These are phyloP conservation scores for Pelecanus crispus DNA, from an alignment of 2,113 vertebrate species.

Conservation along the genomic window DNA sequence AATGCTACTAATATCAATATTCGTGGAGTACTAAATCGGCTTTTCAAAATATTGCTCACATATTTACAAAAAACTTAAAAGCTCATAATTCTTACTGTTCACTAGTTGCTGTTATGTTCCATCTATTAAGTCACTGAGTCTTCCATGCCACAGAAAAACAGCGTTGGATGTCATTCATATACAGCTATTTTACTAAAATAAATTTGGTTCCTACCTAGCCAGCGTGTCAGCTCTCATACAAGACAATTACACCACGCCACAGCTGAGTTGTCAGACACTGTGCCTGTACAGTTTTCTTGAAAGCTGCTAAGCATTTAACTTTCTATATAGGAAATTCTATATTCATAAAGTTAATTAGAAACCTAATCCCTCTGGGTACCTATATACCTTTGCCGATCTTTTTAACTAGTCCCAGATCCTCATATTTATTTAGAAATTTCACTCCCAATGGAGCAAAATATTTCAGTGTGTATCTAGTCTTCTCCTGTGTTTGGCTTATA, in stretches of 20 bases:
- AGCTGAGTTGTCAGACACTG: neutral
- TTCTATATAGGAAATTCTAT: neutral
- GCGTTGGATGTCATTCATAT: neutral
- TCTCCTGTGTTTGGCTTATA: neutral
- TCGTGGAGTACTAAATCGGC: neutral
- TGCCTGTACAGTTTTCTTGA: neutral
- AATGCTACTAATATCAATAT: neutral
- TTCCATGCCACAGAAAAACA: neutral
- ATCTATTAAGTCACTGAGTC: neutral
- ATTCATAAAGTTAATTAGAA: neutral
- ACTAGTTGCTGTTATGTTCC: neutral
- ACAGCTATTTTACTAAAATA: neutral
- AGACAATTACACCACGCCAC: neutral
- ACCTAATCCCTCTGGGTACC: neutral
- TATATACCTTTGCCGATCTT: neutral
- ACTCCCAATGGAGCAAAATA: neutral
- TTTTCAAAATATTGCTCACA: neutral
- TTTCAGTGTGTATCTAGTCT: neutral
- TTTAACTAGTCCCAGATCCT: neutral
- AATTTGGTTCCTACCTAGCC: neutral
- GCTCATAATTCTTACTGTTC: neutral
- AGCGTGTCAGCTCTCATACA: fast-evolving
- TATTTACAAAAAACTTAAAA: neutral
- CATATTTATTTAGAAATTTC: neutral
- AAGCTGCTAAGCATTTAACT: neutral